Base-by-base conservation (phyloP, 2,113 vertebrate species). In the Brachyistius frenatus region DNA sequence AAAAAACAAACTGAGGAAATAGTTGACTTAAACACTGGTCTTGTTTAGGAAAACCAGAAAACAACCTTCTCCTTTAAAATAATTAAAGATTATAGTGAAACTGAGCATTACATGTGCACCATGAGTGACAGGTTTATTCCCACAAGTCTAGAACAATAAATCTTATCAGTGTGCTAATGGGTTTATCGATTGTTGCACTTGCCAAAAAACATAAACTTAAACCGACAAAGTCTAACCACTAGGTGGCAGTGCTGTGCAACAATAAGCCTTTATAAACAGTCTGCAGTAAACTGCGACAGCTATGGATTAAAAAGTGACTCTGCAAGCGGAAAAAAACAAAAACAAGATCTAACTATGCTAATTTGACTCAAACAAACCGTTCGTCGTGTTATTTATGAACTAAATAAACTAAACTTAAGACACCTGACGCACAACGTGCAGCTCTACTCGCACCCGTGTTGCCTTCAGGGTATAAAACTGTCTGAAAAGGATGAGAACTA, bases 231-330 rank as follows among this genome's bases (percentile, higher is more conserved):
- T 5, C 1, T 1, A 0, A 35, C 68, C 91, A 84, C 52, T 30
- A 90, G 92, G 86, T 9, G 90, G 78, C 88, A 64, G 66, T 71
- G 65, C 3, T 41, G 65, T n/a, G 30, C 14, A 68, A 47, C n/a
- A 9, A 63, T 2, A 33, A 33, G 30, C 23, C 23, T 23, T 23
- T 23, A 23, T 23, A 23, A 23, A 23, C 23, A 23, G 23, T 23
- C 23, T 23, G 23, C 23, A 23, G 23, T 23, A 23, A 23, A 23
- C 23, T 23, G 23, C 23, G 23, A 23, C 23, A 23, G 23, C 23
- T 23, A 23, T 23, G 23, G 23, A 23, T 23, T 23, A 23, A 23
- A 23, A 23, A 23, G 23, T 23, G 23, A 23, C 23, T 23, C 5
- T 0, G 3, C 23, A 32, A 9, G 11, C 57, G 1, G 30, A 31